Conservation (phyloP, 1,140 invertebrate genomes). For the Maconellicoccus hirsutus region DNA sequence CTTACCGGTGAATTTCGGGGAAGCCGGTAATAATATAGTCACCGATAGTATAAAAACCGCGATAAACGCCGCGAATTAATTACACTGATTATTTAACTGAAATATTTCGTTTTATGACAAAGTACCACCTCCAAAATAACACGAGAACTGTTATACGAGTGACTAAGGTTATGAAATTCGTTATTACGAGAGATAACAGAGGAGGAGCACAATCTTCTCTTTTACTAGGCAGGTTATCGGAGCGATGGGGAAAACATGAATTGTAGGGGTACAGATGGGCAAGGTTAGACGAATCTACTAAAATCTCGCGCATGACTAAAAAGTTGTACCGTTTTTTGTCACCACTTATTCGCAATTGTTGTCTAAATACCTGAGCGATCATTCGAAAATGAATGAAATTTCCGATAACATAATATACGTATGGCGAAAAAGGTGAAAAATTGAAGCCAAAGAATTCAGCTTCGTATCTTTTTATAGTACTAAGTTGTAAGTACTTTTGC, state of each 20-base stretch:
- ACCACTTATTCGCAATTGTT: background rate
- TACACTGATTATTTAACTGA: background rate
- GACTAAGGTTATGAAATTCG: background rate
- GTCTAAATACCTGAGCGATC: background rate
- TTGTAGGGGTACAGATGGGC: background rate
- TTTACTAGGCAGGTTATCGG: background rate
- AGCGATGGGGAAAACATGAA: conserved; percentile 1
- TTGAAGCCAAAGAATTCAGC: too few relatives aligned
- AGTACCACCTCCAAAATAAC: background rate
- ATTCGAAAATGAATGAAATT: background rate
- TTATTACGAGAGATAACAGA: conserved; percentile 9
- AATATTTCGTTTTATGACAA: background rate
- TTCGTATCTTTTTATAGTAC: too few relatives aligned
- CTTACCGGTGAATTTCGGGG: too few relatives aligned
- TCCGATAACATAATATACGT: too few relatives aligned
- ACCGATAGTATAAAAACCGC: too few relatives aligned
- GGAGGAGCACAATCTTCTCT: background rate
- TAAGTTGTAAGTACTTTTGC: too few relatives aligned
- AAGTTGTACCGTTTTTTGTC: background rate
- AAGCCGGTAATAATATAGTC: too few relatives aligned
- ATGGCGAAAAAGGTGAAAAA: too few relatives aligned
- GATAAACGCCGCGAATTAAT: background rate
- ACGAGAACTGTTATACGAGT: background rate
- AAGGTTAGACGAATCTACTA: conserved; percentile 3
- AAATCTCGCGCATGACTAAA: background rate